Percentiles rank a stretch among this genome's conserved stretches.
Evolutionary conservation across 2,888 invertebrate genomes (phyloP).

Genomic region (Tetranychus truncatus): DNA sequence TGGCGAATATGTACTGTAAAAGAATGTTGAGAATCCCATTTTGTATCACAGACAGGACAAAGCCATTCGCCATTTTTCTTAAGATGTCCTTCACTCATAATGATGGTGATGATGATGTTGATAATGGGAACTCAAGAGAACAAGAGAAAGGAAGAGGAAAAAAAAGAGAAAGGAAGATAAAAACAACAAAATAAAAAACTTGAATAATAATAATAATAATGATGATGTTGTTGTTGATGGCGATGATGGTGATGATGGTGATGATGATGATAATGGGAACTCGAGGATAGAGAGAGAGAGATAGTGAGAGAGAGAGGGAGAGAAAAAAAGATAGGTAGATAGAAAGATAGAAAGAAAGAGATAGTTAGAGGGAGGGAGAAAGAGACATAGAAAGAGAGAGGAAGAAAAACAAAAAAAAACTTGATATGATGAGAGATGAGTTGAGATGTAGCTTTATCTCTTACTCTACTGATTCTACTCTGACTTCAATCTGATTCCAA

Average conservation of each 20-base stretch:
- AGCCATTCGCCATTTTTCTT: conserved; percentile 12
- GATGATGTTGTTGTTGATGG: no score
- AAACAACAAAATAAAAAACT: not conserved
- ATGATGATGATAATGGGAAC: not conserved
- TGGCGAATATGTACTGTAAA: conserved; percentile 49
- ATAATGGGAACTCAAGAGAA: conserved; percentile 3
- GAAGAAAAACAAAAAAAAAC: not conserved
- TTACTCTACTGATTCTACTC: not conserved
- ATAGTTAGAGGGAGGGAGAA: conserved; percentile 1
- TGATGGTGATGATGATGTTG: not conserved
- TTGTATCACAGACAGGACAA: conserved; percentile 47
- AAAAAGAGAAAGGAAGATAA: not conserved
- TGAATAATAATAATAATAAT: no score
- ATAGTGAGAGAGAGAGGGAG: not conserved
- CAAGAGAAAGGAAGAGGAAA: conserved; percentile 9
- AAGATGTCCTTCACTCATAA: not conserved
- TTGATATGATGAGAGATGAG: not conserved
- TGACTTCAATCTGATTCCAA: not conserved
- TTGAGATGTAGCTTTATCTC: not conserved
- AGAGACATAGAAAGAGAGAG: not conserved
- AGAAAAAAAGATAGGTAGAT: not conserved
- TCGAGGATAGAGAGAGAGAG: conserved; percentile 7
- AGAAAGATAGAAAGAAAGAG: not conserved
- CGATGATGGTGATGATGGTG: not conserved
- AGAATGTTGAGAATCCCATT: conserved; percentile 45